Evolutionary conservation across 2,888 invertebrate genomes (phyloP), one percentile per base, ranked within the genome.

Genomic region (Chromoteleia sp.): DNA sequence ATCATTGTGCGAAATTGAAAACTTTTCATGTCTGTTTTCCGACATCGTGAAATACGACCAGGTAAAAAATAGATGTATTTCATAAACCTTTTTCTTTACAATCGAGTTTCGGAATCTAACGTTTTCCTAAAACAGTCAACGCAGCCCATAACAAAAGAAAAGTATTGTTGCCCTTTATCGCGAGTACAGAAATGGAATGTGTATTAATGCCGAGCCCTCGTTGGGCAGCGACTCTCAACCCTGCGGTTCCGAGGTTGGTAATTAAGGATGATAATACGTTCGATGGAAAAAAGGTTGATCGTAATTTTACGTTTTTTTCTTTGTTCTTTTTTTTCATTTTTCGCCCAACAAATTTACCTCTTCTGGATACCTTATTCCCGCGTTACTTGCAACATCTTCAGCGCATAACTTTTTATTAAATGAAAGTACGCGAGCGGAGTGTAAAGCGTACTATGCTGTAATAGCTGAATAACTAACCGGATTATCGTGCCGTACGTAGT

Each of bases 331-430:
- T n/a, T n/a, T n/a, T n/a, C n/a, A n/a, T n/a, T n/a, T n/a, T n/a
- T n/a, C n/a, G n/a, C n/a, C n/a, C n/a, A n/a, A n/a, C n/a, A n/a
- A n/a, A n/a, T n/a, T n/a, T n/a, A 5, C 21, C 39, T 30, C 30
- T n/a, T 8, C 21, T 3, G n/a, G 45, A 67, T 33, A 10, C 17
- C 43, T 52, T 70, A 59, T 48, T 43, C 36, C 19, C n/a, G 10
- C 15, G 17, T 58, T 59, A 58, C 58, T 65, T 45, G 36, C 41
- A 61, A 25, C 74, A 50, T 75, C 70, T 81, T 81, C 65, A 75
- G 17, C 58, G 61, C 71, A 68, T 81, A 81, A 81, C 56, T 77
- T 81, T 76, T 77, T 73, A 77, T 77, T 76, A 77, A 81, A 73
- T 30, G 54, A 65, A 81, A 67, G 71, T 76, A 75, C 75, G 65